Evolutionary conservation across 2,888 invertebrate genomes (phyloP), one percentile per base, ranked within the genome.

Genomic region (Leucozona laternaria): DNA sequence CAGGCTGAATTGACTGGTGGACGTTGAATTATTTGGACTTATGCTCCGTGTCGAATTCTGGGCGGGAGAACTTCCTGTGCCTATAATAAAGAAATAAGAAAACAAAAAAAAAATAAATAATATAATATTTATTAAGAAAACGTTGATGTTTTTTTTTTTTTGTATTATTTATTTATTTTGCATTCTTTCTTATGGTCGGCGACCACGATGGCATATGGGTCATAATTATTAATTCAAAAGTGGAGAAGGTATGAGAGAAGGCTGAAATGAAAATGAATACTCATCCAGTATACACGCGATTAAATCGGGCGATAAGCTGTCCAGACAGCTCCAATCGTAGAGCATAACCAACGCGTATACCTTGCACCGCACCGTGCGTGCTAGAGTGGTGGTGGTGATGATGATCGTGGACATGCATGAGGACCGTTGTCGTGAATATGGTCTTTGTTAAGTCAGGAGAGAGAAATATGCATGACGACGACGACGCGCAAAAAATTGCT

Each of bases 11-110:
- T 92, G 92, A 90, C 92, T 92, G 90, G 92, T 91, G 89, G 92
- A 92, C 88, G 92, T 93, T 87, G 92, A 92, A 90, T 92, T 93
- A 89, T 92, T 92, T 85, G 93, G 93, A 89, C 93, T 93, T 90
- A 91, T 92, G 90, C 93, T 93, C 89, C 93, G 92, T 89, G 92
- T 92, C 89, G 93, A 93, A 91, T 93, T 93, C 91, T 93, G 93
- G 91, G 92, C 92, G 90, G 92, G 92, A 89, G 93, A 93, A 90
- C 92, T 93, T 91, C 92, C 93, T 89, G 92, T 93, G 91, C 93
- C 93, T 93, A 89, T 10, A 90, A 89, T 10, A 90, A 90, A 53
- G 28, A 86, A 71, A 79, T 13, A 53, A 28, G 1, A 57, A 66
- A 48, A 45, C 73, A 62, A 76, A 68, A 66, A 22, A 31, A 70